These are phyloP conservation scores for Gavialis gangeticus DNA, from an alignment of 2,113 vertebrate genomes.

Conservation along the genomic window DNA sequence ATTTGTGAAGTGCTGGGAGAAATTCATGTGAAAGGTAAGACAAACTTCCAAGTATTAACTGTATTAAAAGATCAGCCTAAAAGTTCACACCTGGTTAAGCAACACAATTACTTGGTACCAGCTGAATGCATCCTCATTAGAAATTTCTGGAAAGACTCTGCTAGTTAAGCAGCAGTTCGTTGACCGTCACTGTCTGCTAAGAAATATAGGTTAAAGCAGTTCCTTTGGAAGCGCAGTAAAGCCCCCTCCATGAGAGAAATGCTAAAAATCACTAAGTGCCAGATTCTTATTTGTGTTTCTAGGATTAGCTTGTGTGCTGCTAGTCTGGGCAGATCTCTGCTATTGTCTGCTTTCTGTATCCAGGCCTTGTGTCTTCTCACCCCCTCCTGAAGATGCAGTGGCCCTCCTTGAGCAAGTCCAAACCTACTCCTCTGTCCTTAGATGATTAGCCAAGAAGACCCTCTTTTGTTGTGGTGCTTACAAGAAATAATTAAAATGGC, in stretches of 20 bases:
- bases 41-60: background rate
- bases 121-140: background rate
- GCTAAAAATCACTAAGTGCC: background rate
- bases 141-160: background rate
- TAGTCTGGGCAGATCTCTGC: too few species aligned
- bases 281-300: background rate
- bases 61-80: background rate
- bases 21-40: background rate
- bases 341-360: background rate
- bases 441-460: background rate
- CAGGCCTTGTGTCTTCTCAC: background rate
- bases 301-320: too few species aligned
- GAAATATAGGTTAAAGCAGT: background rate
- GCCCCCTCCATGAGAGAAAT: background rate
- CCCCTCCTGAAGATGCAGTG: background rate
- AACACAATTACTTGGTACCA: background rate
- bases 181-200: background rate
- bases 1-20: background rate
- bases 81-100: background rate
- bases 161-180: fast-evolving
- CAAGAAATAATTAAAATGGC: background rate
- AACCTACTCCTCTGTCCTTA: background rate
- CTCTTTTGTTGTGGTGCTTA: background rate
- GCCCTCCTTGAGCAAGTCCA: background rate
- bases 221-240: background rate